These are phyloP conservation scores for Dasyornis broadbenti DNA, from an alignment of 2,113 vertebrate species.

Conservation along the genomic window DNA sequence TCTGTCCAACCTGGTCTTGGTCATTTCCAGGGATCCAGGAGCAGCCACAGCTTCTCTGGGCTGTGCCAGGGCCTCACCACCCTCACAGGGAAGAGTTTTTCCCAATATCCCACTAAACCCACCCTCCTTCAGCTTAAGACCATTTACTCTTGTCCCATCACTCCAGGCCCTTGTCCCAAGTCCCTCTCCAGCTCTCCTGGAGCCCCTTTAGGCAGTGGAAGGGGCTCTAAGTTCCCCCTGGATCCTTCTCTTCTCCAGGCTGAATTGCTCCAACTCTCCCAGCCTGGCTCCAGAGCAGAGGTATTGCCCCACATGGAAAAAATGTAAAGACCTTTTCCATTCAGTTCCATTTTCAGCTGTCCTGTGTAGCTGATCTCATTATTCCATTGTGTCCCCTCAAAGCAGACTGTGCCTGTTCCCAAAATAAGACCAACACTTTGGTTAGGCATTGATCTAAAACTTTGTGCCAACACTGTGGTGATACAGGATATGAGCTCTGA, in stretches of 20 bases:
- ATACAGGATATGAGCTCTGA: not conserved
- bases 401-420: not conserved
- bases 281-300: not conserved
- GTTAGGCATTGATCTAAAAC: not conserved
- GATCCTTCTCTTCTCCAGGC: not conserved
- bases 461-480: not conserved
- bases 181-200: not conserved
- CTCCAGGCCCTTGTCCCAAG: accelerated
- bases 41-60: not conserved
- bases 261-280: not conserved
- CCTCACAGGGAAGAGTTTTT: not conserved
- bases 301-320: not conserved
- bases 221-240: accelerated
- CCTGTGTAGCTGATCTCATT: not conserved
- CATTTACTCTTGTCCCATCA: not conserved
- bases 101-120: not conserved
- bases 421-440: not conserved
- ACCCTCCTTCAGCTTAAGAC: not conserved
- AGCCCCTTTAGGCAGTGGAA: not conserved
- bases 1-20: accelerated
- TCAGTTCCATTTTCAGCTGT: not conserved
- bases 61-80: not conserved
- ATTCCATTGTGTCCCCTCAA: accelerated
- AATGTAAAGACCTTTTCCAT: not conserved
- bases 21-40: not conserved